Base-by-base conservation (phyloP, 2,888 invertebrate genomes). In the Ennomos quercinarius region DNA sequence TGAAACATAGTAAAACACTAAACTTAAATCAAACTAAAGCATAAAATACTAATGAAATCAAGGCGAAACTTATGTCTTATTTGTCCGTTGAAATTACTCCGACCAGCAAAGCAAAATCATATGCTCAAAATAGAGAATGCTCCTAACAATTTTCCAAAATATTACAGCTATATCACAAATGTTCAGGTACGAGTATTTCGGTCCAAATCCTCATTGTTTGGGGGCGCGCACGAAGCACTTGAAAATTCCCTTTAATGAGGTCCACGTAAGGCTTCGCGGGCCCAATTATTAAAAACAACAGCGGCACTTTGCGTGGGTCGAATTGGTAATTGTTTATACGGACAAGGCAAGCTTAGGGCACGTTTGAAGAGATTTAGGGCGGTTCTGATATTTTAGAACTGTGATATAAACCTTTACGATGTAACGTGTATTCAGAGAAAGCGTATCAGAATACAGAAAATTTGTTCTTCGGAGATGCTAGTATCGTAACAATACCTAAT, bases 241-340 rank as follows among this genome's bases (percentile, higher is more conserved):
- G 70, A 76, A 81, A 78, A 72, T 73, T 69, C 72, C 73, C 68
- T 74, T 75, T 83, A 83, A 83, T 81, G 83, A 83, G 80, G 74
- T 67, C 72, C 70, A 67, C 66, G 71, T 73, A 75, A 72, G 74
- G 78, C 73, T 77, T 73, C 73, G 52, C 57, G 70, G 61, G 71
- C 70, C 74, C 80, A 81, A 83, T 86, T 84, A 84, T 82, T 71
- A 83, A 83, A 78, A 81, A 81, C 79, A 81, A 77, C 80, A 75
- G 65, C 46, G 53, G 50, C 54, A 60, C 57, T 59, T 54, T 53
- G 64, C 62, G 61, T 42, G 61, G 50, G 42, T 42, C 49, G 48
- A 64, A 66, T 64, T 63, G 63, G 57, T 66, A 66, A 64, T 66
- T 64, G 63, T 64, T 67, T 66, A 60, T 62, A 45, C 38, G 49